Evolutionary conservation across 2,113 vertebrate genomes (phyloP).

Genomic region (Phalacrocorax aristotelis): DNA sequence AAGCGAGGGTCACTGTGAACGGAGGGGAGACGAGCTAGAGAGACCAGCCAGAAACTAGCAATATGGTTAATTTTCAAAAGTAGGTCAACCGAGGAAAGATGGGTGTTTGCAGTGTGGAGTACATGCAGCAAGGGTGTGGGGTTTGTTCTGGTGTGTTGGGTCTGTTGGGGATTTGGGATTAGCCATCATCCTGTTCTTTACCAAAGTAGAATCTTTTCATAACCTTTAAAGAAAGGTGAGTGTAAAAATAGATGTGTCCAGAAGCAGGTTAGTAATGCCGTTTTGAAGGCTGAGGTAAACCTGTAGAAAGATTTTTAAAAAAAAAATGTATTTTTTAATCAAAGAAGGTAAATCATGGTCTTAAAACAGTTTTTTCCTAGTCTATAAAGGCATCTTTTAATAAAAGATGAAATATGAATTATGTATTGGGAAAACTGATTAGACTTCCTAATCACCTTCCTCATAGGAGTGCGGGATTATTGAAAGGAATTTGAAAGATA

Average conservation of each 20-base stretch:
- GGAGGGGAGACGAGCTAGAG: neutral
- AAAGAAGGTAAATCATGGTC: neutral
- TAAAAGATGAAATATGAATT: neutral
- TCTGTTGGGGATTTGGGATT: neutral
- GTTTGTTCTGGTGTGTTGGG: neutral
- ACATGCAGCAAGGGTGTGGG: neutral
- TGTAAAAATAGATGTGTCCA: neutral
- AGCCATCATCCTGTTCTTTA: neutral
- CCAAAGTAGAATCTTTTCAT: neutral
- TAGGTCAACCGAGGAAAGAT: neutral
- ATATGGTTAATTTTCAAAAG: fast-evolving
- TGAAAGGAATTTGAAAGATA: neutral
- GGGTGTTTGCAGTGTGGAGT: too few relatives aligned
- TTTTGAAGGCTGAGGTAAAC: neutral
- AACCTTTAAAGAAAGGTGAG: neutral
- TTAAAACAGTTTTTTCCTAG: too few relatives aligned
- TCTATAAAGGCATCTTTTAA: neutral
- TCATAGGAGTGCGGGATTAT: neutral
- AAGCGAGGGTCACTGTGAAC: too few relatives aligned
- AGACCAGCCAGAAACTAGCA: too few relatives aligned
- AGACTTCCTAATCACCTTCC: neutral
- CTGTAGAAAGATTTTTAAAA: neutral
- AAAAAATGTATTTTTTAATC: neutral
- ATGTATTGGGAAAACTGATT: neutral
- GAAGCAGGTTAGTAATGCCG: neutral